Percentiles rank a stretch among this genome's conserved stretches.
These are phyloP conservation scores for Spheniscus mendiculus DNA, from an alignment of 2,113 vertebrate genomes.

Conservation along the genomic window DNA sequence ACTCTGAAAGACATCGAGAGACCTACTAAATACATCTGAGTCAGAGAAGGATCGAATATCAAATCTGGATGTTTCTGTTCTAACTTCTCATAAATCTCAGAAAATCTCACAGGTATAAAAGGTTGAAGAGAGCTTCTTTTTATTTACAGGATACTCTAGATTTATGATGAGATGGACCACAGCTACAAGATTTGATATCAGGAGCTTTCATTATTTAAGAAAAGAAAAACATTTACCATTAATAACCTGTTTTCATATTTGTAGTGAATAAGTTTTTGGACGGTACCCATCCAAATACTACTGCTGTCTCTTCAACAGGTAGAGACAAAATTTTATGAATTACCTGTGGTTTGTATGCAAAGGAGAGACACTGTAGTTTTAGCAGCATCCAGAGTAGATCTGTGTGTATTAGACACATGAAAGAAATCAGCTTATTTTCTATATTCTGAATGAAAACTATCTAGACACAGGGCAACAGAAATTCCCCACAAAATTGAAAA, in stretches of 20 bases:
- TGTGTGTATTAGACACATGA: accelerated
- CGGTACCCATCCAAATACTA: background rate
- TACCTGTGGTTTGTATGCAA: background rate
- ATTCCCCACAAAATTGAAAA: background rate
- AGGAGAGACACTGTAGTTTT: background rate
- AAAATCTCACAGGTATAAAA: background rate
- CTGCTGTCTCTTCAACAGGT: background rate
- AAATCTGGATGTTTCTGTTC: background rate
- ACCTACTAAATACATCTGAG: background rate
- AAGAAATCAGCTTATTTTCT: background rate
- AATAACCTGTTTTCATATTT: background rate
- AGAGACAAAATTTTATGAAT: background rate
- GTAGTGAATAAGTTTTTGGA: background rate
- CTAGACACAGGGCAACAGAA: background rate
- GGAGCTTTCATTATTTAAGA: background rate
- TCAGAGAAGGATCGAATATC: background rate
- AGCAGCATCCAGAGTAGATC: background rate
- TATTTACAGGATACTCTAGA: background rate
- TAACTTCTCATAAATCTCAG: background rate
- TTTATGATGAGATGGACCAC: background rate
- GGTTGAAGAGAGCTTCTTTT: background rate
- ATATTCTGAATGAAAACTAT: background rate
- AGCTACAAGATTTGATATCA: background rate
- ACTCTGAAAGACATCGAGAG: background rate
- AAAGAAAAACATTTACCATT: background rate